phyloP scores from a whole-genome alignment of 2,888 invertebrate genomes.

The Lepidonotus clava region DNA sequence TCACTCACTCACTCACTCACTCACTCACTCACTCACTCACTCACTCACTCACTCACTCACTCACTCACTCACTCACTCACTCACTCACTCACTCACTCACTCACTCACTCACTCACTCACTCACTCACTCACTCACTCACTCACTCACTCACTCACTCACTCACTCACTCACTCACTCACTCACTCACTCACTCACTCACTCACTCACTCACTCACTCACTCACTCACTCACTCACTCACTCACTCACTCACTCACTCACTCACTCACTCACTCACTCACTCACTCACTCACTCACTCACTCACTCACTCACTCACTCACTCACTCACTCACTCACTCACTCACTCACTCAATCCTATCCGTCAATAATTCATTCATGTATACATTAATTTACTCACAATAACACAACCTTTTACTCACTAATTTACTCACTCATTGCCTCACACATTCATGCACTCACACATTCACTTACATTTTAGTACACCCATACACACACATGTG shows the following conservation, averaged over 20 bases:
- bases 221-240: background rate
- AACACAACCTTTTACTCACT: background rate
- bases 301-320: constrained; percentile 8
- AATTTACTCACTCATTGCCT: background rate
- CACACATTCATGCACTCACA: constrained; percentile 2
- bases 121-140: background rate
- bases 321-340: background rate
- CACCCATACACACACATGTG: background rate
- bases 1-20: too few species aligned
- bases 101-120: background rate
- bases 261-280: constrained; percentile 46
- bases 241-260: constrained; percentile 40
- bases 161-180: background rate
- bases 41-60: background rate
- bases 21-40: background rate
- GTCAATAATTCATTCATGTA: background rate
- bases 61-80: background rate
- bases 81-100: background rate
- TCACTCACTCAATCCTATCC: background rate
- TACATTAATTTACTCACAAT: background rate
- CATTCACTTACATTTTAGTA: background rate
- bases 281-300: constrained; percentile 47
- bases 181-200: background rate
- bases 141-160: background rate
- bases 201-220: background rate